Conservation (phyloP, 1,140 invertebrate species). For the Agraylea sexmaculata region DNA sequence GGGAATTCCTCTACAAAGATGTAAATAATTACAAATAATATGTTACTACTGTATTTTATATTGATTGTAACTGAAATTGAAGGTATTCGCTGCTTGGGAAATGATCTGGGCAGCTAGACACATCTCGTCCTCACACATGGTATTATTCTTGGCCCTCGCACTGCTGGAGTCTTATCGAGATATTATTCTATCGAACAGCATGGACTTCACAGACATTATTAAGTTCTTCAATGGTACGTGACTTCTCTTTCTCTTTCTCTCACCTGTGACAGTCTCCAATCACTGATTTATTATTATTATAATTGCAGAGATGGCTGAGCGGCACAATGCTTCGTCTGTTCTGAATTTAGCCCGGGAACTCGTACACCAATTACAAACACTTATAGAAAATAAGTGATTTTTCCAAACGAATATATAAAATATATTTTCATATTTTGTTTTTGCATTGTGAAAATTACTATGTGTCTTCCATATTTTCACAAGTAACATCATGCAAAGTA, state of each 20-base stretch:
- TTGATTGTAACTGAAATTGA: neutral
- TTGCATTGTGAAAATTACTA: too few relatives aligned
- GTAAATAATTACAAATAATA: slow-evolving; percentile 41
- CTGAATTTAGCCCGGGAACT: slow-evolving; percentile 70
- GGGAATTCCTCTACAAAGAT: slow-evolving; percentile 84
- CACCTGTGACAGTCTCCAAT: neutral
- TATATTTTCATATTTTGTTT: neutral
- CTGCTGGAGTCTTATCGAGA: slow-evolving; percentile 86
- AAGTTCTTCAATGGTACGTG: slow-evolving; percentile 90
- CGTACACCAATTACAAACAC: slow-evolving; percentile 75
- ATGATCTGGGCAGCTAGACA: slow-evolving; percentile 88
- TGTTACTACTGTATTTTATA: neutral
- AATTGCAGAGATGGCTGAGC: slow-evolving; percentile 86
- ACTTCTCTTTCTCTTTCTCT: neutral
- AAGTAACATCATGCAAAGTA: too few relatives aligned
- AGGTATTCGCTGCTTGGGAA: slow-evolving; percentile 87
- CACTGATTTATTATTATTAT: neutral
- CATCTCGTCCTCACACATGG: slow-evolving; percentile 78
- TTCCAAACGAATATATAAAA: neutral
- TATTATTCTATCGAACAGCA: slow-evolving; percentile 86
- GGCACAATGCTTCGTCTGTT: slow-evolving; percentile 75
- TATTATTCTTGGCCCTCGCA: slow-evolving; percentile 84
- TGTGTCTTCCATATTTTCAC: too few relatives aligned
- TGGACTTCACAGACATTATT: slow-evolving; percentile 97
- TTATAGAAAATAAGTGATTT: slow-evolving; percentile 85